Percentiles rank a stretch among this genome's conserved stretches.
Conservation (phyloP, 2,888 invertebrate species). For the Trisateles emortualis region DNA sequence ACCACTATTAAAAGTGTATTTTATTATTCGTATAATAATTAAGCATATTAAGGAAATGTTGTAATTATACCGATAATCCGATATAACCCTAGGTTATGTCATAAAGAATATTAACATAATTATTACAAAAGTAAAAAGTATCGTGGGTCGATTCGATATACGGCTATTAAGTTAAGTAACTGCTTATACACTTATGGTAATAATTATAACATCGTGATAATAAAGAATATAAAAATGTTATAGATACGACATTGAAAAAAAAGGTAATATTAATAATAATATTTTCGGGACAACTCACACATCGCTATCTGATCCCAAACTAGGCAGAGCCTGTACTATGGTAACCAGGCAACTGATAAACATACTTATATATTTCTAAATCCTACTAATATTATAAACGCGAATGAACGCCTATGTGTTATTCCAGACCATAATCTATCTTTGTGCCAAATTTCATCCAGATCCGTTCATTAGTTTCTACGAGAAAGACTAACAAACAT, state of each 20-base stretch:
- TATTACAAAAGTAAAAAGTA: constrained; percentile 11
- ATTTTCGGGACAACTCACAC: too few species aligned
- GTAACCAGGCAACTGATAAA: too few species aligned
- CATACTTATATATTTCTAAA: too few species aligned
- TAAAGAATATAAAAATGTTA: constrained; percentile 5
- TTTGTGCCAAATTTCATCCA: too few species aligned
- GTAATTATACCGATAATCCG: constrained; percentile 10
- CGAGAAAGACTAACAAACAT: too few species aligned
- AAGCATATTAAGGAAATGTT: constrained; percentile 6
- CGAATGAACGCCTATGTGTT: too few species aligned
- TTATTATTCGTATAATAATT: not conserved
- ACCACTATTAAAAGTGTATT: not conserved
- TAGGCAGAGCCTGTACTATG: too few species aligned
- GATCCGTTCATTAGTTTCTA: too few species aligned
- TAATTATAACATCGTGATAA: constrained; percentile 7
- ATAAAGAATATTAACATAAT: constrained; percentile 1
- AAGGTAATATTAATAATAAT: too few species aligned
- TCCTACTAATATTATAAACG: too few species aligned
- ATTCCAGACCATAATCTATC: too few species aligned
- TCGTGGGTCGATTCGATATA: constrained; percentile 3
- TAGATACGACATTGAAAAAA: not conserved
- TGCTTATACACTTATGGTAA: not conserved
- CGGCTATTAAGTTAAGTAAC: constrained; percentile 2
- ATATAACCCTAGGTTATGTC: constrained; percentile 11
- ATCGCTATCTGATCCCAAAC: too few species aligned